These are phyloP conservation scores for Hemicordylus capensis DNA, from an alignment of 2,113 vertebrate genomes.

Conservation along the genomic window DNA sequence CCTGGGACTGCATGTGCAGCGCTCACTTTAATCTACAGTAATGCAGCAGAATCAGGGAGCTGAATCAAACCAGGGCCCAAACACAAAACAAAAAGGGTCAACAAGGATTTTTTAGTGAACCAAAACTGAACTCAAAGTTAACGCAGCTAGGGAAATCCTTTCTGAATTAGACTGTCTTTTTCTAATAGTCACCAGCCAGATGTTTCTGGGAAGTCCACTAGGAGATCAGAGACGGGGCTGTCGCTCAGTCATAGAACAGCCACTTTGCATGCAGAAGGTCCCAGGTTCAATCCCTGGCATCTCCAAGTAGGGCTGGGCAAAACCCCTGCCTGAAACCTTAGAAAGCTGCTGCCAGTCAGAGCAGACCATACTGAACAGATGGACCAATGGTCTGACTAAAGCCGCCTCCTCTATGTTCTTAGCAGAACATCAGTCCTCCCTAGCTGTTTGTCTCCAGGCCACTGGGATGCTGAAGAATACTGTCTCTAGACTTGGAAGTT, in stretches of 20 bases:
- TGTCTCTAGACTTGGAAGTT: background rate
- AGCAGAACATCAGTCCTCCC: background rate
- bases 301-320: no score
- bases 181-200: background rate
- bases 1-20: background rate
- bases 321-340: no score
- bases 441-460: background rate
- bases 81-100: background rate
- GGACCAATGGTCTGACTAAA: no score
- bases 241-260: no score
- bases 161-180: background rate
- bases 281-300: no score
- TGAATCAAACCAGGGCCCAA: background rate
- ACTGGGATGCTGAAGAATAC: background rate
- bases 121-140: background rate
- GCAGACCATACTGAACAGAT: no score
- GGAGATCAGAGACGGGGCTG: background rate
- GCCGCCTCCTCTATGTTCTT: no score
- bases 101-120: background rate
- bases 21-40: background rate
- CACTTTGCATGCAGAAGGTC: no score
- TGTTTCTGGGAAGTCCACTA: background rate
- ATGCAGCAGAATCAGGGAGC: background rate
- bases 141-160: background rate
- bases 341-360: no score